These are phyloP conservation scores for Sebastiscus albofasciatus DNA, from an alignment of 2,797 vertebrate genomes.

Conservation along the genomic window DNA sequence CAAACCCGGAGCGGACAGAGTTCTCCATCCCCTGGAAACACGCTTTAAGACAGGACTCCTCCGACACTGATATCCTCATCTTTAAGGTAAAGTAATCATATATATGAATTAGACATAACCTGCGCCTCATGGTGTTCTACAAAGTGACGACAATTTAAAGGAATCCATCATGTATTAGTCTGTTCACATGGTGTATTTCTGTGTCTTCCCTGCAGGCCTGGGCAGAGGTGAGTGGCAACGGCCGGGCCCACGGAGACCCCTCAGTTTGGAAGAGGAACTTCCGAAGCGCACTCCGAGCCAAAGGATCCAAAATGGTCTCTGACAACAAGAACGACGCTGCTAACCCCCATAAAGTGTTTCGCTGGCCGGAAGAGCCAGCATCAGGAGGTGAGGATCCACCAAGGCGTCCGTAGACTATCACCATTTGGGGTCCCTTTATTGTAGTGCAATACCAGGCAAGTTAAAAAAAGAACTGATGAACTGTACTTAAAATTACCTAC, in stretches of 20 bases:
- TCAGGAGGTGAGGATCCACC: constrained; percentile 61
- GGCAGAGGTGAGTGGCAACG: constrained; percentile 85
- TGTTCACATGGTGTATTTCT: background rate
- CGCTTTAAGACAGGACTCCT: constrained; percentile 85
- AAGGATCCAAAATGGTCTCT: constrained; percentile 72
- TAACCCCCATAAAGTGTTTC: constrained; percentile 88
- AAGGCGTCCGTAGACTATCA: background rate
- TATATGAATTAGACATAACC: background rate
- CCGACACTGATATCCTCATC: constrained; percentile 82
- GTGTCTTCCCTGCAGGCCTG: constrained; percentile 81
- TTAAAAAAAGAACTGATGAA: background rate
- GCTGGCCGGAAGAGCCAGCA: constrained; percentile 63
- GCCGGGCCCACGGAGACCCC: constrained; percentile 72
- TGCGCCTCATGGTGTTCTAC: background rate
- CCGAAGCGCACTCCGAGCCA: constrained; percentile 87
- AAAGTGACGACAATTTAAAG: background rate
- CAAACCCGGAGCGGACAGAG: constrained; percentile 72
- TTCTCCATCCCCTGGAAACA: constrained; percentile 93
- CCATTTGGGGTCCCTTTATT: background rate
- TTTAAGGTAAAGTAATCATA: constrained; percentile 82
- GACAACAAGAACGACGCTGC: constrained; percentile 85
- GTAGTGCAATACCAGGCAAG: background rate
- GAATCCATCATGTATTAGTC: background rate
- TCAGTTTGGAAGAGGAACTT: constrained; percentile 94
- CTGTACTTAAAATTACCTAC: background rate